These are phyloP conservation scores for Silurus aristotelis DNA, from an alignment of 2,797 vertebrate genomes.

Conservation along the genomic window DNA sequence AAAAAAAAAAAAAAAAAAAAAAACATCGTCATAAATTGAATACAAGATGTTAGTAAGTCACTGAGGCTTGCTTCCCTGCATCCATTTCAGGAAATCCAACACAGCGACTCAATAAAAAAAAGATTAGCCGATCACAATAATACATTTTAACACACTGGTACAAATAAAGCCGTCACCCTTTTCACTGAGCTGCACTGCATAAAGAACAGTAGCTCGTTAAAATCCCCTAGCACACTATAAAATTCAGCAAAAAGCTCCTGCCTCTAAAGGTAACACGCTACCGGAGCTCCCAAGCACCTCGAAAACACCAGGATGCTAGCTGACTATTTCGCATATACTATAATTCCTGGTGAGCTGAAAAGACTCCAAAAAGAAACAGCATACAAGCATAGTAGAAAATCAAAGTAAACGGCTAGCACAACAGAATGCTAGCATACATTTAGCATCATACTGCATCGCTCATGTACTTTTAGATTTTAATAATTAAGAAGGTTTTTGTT, in stretches of 20 bases:
- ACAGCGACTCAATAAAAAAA: constrained; percentile 9
- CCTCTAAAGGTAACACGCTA: constrained; percentile 6
- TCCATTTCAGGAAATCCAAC: constrained; percentile 22
- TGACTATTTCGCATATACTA: neutral
- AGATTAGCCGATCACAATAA: constrained; percentile 28
- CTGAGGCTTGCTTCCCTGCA: constrained; percentile 24
- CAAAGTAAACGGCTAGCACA: neutral
- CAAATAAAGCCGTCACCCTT: constrained; percentile 38
- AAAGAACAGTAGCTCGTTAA: constrained; percentile 37
- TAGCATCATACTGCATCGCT: neutral
- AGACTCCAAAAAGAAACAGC: neutral
- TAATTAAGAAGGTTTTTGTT: neutral
- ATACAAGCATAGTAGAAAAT: neutral
- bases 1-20: constrained; percentile 17
- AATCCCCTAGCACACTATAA: constrained; percentile 13
- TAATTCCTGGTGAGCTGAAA: neutral
- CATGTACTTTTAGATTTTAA: neutral
- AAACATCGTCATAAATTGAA: constrained; percentile 3
- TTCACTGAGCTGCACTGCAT: constrained; percentile 27
- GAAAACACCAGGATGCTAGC: neutral
- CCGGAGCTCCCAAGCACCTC: neutral
- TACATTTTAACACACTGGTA: constrained; percentile 24
- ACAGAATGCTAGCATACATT: too few relatives aligned
- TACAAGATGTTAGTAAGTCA: constrained; percentile 4
- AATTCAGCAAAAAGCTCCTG: neutral